Evolutionary conservation across 2,888 invertebrate species (phyloP).

Genomic region (Helleia helle): DNA sequence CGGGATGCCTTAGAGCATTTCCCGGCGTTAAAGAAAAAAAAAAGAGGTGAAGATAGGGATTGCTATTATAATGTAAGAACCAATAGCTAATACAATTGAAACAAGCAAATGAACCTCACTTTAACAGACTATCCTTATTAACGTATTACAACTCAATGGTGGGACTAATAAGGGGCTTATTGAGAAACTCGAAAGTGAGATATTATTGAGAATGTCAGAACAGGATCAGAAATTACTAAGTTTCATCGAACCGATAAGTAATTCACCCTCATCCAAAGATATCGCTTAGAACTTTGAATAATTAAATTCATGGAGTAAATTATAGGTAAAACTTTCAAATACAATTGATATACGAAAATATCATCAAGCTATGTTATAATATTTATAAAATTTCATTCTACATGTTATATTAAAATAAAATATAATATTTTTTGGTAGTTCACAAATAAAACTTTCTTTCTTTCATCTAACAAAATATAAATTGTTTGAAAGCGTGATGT

Average conservation of each 20-base stretch:
- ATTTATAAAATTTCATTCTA: too few species aligned
- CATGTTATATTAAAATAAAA: too few species aligned
- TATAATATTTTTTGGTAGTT: too few species aligned
- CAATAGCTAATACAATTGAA: constrained; percentile 15
- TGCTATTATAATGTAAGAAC: too few species aligned
- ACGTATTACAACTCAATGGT: constrained; percentile 43
- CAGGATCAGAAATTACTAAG: constrained; percentile 46
- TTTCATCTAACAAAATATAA: too few species aligned
- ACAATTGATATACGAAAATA: too few species aligned
- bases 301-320: neutral
- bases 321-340: neutral
- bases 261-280: constrained; percentile 24
- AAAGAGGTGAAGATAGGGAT: too few species aligned
- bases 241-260: constrained; percentile 47
- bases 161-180: constrained; percentile 47
- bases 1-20: too few species aligned
- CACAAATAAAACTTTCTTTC: too few species aligned
- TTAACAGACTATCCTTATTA: constrained; percentile 27
- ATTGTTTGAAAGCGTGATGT: too few species aligned
- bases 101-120: constrained; percentile 20
- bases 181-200: constrained; percentile 37
- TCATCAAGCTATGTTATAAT: too few species aligned
- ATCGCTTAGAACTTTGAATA: constrained; percentile 12
- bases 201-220: constrained; percentile 40
- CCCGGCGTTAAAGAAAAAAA: too few species aligned